Base-by-base conservation (phyloP, 1,140 invertebrate genomes). In the Bombus polaris region DNA sequence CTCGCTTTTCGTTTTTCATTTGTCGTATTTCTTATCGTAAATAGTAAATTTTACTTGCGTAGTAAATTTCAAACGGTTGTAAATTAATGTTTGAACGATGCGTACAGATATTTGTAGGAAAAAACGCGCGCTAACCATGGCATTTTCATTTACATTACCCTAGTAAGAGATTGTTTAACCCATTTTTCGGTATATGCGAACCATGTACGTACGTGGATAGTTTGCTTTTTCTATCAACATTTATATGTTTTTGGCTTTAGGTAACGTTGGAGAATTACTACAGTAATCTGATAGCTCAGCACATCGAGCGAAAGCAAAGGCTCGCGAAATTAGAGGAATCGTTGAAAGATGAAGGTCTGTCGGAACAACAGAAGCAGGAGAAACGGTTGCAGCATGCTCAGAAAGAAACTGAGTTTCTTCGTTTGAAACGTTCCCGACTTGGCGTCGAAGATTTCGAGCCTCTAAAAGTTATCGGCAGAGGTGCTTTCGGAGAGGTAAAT, bases 401-500 rank as follows among this genome's bases (percentile, higher is more conserved):
- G 93, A 99, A 99, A 94, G 99, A 99, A 95, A 99, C 99, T 4
- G 99, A 99, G 95, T 99, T 99, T 95, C 96, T 99, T 70, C 96
- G 99, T 78, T 96, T 99, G 83, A 99, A 99, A 95, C 96, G 99
- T 88, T 99, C 99, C 13, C 97, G 99, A 83, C 96, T 99, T 4
- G 99, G 98, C 65, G 99, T 99, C 35, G 98, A 99, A 94, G 99
- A 99, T 95, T 99, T 99, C 94, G 98, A 99, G 94, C 98, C 99
- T 25, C 96, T 99, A 37, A 99, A 99, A 96, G 98, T 99, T 39
- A 98, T 98, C 90, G 99, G 99, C 28, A 96, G 98, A 93, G 99
- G 99, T 81, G 99, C 99, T 44, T 99, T 99, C 95, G 99, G 99
- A 73, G 99, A 99, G 96, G 97, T 97, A 93, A 94, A 76, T 66